Evolutionary conservation across 1,140 invertebrate genomes (phyloP), one percentile per base, ranked within the genome.

Genomic region (Gryllus bimaculatus): DNA sequence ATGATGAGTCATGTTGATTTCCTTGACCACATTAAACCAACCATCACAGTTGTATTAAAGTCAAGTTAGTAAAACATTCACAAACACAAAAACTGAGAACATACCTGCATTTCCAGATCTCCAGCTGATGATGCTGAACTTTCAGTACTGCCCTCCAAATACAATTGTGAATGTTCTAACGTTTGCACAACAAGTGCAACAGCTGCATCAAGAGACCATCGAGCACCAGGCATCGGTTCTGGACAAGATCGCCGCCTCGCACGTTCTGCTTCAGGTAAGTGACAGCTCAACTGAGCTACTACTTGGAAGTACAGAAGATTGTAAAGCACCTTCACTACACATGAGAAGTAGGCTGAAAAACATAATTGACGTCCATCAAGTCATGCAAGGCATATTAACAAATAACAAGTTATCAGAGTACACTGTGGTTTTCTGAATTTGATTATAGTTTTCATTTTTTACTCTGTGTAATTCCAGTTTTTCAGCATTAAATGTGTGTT

Each of bases 281-380:
- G 89, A 85, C 89, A 92, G 49, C 89, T 92, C 8, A 95, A 83
- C 82, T 93, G 91, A 0, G 91, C 86, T 39, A 97, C 88, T 66
- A 95, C 92, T 90, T 98, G 95, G 84, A 97, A 93, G 86, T 95
- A 97, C 74, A 93, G 87, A 73, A 97, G 88, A 87, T 97, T 96
- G 87, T 96, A 98, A 54, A 97, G 86, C 81, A 93, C 90, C 84
- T 93, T 92, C 0, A 97, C 92, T 80, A 97, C 90, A 83, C 92
- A 92, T 10, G 92, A 93, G 85, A 95, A 97, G 85, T 96, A 96
- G 39, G 91, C 95, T 96, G 86, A n/a, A 88, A 76, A 84, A 84
- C 78, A 80, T 2, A 79, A 75, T 13, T 75, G 73, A 74, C 4
- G 73, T 48, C 81, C 5, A 39, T 39, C 26, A 39, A 2, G 26